These are phyloP conservation scores for Calosoma granatense DNA, from an alignment of 1,140 invertebrate genomes.

Conservation along the genomic window DNA sequence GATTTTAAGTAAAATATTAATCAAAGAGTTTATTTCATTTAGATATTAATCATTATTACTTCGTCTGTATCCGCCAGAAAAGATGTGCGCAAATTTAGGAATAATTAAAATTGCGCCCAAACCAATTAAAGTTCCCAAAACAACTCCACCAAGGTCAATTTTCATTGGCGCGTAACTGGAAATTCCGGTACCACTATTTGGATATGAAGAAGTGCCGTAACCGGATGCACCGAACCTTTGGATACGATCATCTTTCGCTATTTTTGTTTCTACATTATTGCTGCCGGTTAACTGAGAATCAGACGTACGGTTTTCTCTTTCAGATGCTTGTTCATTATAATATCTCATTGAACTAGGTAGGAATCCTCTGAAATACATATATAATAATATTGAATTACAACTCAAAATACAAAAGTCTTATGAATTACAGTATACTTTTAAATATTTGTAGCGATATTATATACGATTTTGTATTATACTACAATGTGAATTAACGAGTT, in stretches of 20 bases:
- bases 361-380: conserved; percentile 22
- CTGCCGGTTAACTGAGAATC: neutral
- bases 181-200: conserved; percentile 38
- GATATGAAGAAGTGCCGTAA: conserved; percentile 28
- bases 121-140: conserved; percentile 65
- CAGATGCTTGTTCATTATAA: too few species aligned
- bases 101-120: conserved; percentile 66
- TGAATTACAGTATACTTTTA: too few species aligned
- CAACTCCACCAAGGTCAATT: conserved; percentile 68
- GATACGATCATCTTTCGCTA: conserved; percentile 16
- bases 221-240: conserved; percentile 18
- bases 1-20: conserved; percentile 16
- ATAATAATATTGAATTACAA: neutral
- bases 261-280: neutral
- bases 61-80: conserved; percentile 49
- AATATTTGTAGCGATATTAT: too few species aligned
- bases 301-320: neutral
- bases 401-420: too few species aligned
- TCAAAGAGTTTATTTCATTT: neutral
- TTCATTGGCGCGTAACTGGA: conserved; percentile 58
- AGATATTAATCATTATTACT: conserved; percentile 44
- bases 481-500: too few species aligned
- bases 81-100: conserved; percentile 62
- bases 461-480: too few species aligned
- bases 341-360: conserved; percentile 26